Evolutionary conservation across 2,888 invertebrate genomes (phyloP).

Genomic region (Dryomyza anilis): DNA sequence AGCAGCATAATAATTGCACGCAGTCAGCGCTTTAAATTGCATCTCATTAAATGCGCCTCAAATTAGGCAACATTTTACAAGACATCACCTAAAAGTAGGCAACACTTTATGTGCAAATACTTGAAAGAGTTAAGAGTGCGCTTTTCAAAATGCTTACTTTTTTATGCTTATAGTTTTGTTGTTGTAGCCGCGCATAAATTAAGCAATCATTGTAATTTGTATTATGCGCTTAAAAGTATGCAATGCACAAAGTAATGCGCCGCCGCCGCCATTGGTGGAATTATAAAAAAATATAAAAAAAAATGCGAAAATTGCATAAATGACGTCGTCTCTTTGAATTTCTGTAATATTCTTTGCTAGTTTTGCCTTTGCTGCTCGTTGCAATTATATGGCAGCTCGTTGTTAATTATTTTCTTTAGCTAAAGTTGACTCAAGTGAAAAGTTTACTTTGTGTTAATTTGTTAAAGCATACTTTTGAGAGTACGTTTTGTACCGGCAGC

Average conservation of each 20-base stretch:
- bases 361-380: neutral
- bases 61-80: too few species aligned
- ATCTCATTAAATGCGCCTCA: too few species aligned
- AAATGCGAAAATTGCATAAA: too few species aligned
- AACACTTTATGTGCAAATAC: too few species aligned
- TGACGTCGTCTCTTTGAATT: too few species aligned
- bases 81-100: too few species aligned
- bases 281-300: neutral
- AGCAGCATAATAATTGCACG: too few species aligned
- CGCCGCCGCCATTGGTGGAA: neutral
- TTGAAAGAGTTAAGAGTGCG: too few species aligned
- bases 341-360: neutral
- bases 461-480: conserved; percentile 23
- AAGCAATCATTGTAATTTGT: conserved; percentile 23
- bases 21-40: too few species aligned
- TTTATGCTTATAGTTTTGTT: neutral
- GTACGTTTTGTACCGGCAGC: neutral
- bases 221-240: conserved; percentile 26
- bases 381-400: conserved; percentile 1
- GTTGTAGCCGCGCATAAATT: conserved; percentile 10
- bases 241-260: neutral
- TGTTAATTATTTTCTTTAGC: conserved; percentile 8
- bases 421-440: conserved; percentile 18
- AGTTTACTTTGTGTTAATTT: conserved; percentile 28
- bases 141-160: neutral